Conservation (phyloP, 2,888 invertebrate genomes). For the Drosophila flavopinicola region DNA sequence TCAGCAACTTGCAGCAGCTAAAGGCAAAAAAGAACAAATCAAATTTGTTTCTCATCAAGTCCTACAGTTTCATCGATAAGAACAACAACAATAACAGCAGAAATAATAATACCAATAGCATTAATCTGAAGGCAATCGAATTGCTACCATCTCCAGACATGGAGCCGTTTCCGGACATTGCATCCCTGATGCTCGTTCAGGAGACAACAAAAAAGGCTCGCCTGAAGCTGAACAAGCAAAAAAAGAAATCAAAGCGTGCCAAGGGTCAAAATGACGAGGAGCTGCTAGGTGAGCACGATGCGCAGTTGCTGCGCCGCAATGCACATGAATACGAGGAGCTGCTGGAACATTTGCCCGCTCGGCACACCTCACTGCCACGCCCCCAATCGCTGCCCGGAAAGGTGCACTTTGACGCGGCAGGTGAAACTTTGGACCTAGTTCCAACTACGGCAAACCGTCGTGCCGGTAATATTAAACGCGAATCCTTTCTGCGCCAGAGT, state of each 20-base stretch:
- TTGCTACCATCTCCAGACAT: slow-evolving; percentile 39
- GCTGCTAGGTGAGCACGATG: slow-evolving; percentile 29
- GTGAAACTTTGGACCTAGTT: neutral
- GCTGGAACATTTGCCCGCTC: slow-evolving; percentile 13
- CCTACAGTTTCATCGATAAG: slow-evolving; percentile 71
- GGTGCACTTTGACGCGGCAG: slow-evolving; percentile 43
- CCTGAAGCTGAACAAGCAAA: slow-evolving; percentile 23
- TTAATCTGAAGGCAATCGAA: neutral
- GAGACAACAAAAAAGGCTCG: slow-evolving; percentile 19
- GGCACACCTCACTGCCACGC: slow-evolving; percentile 42
- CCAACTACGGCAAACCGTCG: slow-evolving; percentile 25
- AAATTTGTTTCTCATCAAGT: slow-evolving; percentile 72
- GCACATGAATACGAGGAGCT: slow-evolving; percentile 46
- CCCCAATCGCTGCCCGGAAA: slow-evolving; percentile 68
- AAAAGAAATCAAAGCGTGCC: slow-evolving; percentile 7
- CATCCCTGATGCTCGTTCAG: slow-evolving; percentile 38
- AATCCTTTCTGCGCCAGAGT: slow-evolving; percentile 80
- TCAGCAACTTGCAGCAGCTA: slow-evolving; percentile 51
- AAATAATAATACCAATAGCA: slow-evolving; percentile 9
- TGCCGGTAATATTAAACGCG: slow-evolving; percentile 66
- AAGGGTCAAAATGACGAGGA: neutral
- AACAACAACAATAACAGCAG: slow-evolving; percentile 24
- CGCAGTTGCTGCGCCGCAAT: slow-evolving; percentile 38
- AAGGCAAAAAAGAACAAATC: slow-evolving; percentile 75
- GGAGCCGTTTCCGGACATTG: slow-evolving; percentile 45